Evolutionary conservation across 2,888 invertebrate genomes (phyloP), one percentile per base, ranked within the genome.

Genomic region (Itoplectis maculator): DNA sequence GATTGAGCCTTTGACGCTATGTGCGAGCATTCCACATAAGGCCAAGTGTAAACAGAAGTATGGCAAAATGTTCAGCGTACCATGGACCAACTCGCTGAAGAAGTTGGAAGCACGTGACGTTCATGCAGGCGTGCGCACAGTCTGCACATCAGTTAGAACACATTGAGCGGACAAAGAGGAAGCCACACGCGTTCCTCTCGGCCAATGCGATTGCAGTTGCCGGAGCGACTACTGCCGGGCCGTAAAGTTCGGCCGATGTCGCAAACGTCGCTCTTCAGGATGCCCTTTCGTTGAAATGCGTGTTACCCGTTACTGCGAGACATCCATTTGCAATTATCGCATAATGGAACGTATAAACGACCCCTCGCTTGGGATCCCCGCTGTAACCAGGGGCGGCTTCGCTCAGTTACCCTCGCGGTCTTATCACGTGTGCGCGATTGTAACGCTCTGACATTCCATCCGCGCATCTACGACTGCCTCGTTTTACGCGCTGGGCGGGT

Each of bases 291-390:
- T 3, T 37, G 59, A 69, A 69, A 51, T 69, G n/a, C n/a, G 37
- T 47, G 54, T 69, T 77, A 37, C 37, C 59, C 69, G 35, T 37
- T 61, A 49, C n/a, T 37, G 59, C 37, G 37, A 37, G 40, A 47
- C 40, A 76, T 68, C 59, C 9, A 59, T 69, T 69, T 23, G 61
- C 47, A 61, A 59, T 77, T 77, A 61, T 69, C 69, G 40, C 45
- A 37, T 59, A 51, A 61, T 69, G 37, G 69, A 68, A 51, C 35
- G 35, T 56, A 77, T 59, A 61, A 77, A 47, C 18, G 42, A n/a
- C n/a, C 76, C 37, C 29, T 59, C 8, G 47, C 13, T 20, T n/a
- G 18, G 51, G 9, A 51, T 18, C 1, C 20, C 18, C 1, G 15
- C 42, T 29, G 35, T 37, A 51, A 9, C 49, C 18, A n/a, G n/a